Percentiles rank a stretch among this genome's conserved stretches.
phyloP scores from a whole-genome alignment of 2,797 vertebrate genomes.

The Cephalopachus bancanus region DNA sequence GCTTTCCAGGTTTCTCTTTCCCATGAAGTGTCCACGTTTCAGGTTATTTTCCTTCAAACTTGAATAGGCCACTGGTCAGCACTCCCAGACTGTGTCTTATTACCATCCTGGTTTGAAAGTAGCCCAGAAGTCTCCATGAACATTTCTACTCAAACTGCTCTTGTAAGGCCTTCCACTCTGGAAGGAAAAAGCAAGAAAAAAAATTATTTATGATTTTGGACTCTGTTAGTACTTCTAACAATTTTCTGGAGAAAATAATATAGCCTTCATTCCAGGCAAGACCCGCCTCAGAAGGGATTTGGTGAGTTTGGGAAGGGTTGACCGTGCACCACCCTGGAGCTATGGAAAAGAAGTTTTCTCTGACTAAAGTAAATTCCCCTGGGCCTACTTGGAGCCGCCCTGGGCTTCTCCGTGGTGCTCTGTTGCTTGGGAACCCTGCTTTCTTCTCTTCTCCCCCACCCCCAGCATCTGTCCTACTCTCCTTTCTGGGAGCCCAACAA shows the following conservation, averaged over 20 bases:
- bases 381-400: not conserved
- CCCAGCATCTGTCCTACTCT: constrained; percentile 28
- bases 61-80: not conserved
- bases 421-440: constrained; percentile 29
- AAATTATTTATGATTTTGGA: not conserved
- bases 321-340: not conserved
- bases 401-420: not conserved
- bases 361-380: not conserved
- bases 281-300: not conserved
- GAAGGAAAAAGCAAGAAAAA: not conserved
- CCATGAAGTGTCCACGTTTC: not conserved
- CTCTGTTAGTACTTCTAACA: not conserved
- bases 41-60: not conserved
- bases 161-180: not conserved
- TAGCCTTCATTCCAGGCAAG: not conserved
- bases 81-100: not conserved
- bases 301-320: not conserved
- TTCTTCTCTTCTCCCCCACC: constrained; percentile 29
- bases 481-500: constrained; percentile 41
- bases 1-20: constrained; percentile 76
- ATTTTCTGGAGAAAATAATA: constrained; percentile 38
- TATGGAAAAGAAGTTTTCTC: not conserved
- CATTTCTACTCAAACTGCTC: constrained; percentile 20
- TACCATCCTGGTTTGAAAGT: constrained; percentile 23
- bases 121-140: not conserved